A percentile compares a stretch with the other conserved stretches of the same genome.
These are phyloP conservation scores for Chloroclysta siterata DNA, from an alignment of 2,888 invertebrate genomes.

Conservation along the genomic window DNA sequence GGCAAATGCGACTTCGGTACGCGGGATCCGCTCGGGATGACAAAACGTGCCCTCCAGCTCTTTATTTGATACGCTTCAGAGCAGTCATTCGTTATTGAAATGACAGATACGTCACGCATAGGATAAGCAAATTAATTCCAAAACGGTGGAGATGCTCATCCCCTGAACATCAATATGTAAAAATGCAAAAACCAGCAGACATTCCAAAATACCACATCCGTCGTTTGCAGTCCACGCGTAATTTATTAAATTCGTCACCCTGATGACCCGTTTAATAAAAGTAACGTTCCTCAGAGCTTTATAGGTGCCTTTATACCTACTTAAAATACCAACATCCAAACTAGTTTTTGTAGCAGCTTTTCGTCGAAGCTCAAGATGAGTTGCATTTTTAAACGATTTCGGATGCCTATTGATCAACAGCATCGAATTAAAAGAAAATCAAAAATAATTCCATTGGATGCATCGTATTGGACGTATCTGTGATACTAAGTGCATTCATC, in stretches of 20 bases:
- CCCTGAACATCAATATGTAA: constrained; percentile 2
- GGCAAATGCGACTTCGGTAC: constrained; percentile 63
- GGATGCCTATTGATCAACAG: constrained; percentile 52
- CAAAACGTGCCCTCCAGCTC: constrained; percentile 57
- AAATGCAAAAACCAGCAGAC: constrained; percentile 13
- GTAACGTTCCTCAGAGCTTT: constrained; percentile 30
- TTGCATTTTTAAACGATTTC: constrained; percentile 61
- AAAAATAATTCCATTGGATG: constrained; percentile 53
- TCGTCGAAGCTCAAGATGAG: constrained; percentile 45
- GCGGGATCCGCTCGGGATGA: constrained; percentile 52
- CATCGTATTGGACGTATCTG: constrained; percentile 53
- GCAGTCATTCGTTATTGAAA: constrained; percentile 39
- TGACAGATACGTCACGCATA: constrained; percentile 29
- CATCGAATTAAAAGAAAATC: constrained; percentile 57
- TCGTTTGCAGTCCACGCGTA: constrained; percentile 14
- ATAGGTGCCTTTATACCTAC: constrained; percentile 35
- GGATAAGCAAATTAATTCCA: constrained; percentile 15
- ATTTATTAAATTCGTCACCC: constrained; percentile 32
- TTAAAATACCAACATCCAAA: constrained; percentile 36
- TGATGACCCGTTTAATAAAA: constrained; percentile 31
- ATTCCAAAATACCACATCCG: constrained; percentile 14
- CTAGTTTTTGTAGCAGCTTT: constrained; percentile 40
- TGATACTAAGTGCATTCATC: constrained; percentile 72
- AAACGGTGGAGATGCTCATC: constrained; percentile 5
- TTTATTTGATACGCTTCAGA: constrained; percentile 50